Conservation (phyloP, 2,113 vertebrate species). For the Phalacrocorax carbo region DNA sequence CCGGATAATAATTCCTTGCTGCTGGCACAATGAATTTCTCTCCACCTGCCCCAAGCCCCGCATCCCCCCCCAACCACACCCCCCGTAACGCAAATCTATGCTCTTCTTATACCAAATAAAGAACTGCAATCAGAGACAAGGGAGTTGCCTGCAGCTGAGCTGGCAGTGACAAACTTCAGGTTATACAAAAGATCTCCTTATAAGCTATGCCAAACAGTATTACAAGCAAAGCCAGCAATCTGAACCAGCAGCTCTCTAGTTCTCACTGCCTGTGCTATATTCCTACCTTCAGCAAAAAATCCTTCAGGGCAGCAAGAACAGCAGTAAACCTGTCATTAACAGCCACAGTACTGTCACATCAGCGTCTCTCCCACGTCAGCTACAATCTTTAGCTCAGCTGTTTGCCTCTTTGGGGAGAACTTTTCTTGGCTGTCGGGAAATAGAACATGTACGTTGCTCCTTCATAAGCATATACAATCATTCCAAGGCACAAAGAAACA, state of each 20-base stretch:
- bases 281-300: conserved; percentile 62
- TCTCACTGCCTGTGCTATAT: conserved; percentile 4
- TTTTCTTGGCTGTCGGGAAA: conserved; percentile 48
- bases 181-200: conserved; percentile 10
- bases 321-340: conserved; percentile 62
- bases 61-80: fast-evolving
- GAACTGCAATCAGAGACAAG: background rate
- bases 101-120: background rate
- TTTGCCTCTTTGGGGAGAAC: conserved; percentile 45
- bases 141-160: background rate
- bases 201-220: background rate
- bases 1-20: background rate
- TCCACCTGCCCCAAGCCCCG: background rate
- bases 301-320: conserved; percentile 59
- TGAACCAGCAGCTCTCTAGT: background rate
- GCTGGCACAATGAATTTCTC: background rate
- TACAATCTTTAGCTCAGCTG: conserved; percentile 49
- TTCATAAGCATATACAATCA: conserved; percentile 27
- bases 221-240: conserved; percentile 39
- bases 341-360: conserved; percentile 44
- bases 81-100: background rate
- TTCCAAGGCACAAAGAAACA: conserved; percentile 53
- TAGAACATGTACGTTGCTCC: background rate
- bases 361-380: conserved; percentile 32
- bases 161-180: conserved; percentile 50